Evolutionary conservation across 2,888 invertebrate species (phyloP).

Genomic region (Beris chalybata): DNA sequence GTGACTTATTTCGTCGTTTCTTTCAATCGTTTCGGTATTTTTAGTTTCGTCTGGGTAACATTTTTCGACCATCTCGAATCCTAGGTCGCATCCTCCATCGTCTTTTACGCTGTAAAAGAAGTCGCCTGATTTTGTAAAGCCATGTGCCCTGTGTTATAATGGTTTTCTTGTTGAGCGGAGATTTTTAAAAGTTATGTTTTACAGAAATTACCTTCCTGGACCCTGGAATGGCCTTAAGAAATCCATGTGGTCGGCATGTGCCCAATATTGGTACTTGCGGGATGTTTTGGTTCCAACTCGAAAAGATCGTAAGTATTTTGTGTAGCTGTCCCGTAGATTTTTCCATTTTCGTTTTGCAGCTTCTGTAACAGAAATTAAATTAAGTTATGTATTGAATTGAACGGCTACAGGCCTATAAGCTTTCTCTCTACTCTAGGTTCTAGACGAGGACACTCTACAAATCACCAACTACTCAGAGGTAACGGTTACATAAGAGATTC

Average conservation of each 20-base stretch:
- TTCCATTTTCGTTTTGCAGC: conserved; percentile 52
- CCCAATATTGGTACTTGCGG: conserved; percentile 56
- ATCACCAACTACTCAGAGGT: too few relatives aligned
- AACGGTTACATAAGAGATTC: too few relatives aligned
- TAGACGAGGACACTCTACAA: too few relatives aligned
- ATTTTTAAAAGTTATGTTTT: not conserved
- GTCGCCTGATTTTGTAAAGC: conserved; percentile 43
- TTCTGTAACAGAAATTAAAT: conserved; percentile 43
- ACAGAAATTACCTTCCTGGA: conserved; percentile 48
- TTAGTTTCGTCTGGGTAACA: conserved; percentile 31
- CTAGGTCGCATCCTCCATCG: conserved; percentile 31
- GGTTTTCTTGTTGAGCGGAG: not conserved
- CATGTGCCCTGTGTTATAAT: conserved; percentile 43
- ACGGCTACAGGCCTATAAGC: too few relatives aligned
- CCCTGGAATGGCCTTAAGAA: conserved; percentile 55
- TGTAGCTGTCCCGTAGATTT: conserved; percentile 55
- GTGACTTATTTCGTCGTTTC: not conserved
- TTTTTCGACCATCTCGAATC: conserved; percentile 35
- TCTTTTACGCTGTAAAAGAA: conserved; percentile 49
- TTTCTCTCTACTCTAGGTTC: too few relatives aligned
- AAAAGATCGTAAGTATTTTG: conserved; percentile 55
- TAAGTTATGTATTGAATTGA: too few relatives aligned
- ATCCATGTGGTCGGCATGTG: conserved; percentile 55
- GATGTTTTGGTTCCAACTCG: conserved; percentile 55
- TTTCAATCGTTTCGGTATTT: conserved; percentile 11